phyloP scores from a whole-genome alignment of 2,888 invertebrate genomes.

The Polietes domitor region DNA sequence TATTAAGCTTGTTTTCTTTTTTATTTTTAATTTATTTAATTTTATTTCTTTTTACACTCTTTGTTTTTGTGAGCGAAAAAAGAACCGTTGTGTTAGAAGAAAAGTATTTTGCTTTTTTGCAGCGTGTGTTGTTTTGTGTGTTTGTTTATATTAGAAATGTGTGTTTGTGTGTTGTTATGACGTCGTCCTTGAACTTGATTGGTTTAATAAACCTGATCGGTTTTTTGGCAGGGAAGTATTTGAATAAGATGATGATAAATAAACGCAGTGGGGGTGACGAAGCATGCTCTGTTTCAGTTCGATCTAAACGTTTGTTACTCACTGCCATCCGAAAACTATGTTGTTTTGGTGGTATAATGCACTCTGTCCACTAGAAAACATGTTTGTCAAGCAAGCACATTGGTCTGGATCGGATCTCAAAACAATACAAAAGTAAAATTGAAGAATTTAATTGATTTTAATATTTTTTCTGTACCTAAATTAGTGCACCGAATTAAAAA shows the following conservation, averaged over 20 bases:
- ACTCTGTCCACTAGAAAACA: too few species aligned
- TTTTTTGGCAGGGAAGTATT: neutral
- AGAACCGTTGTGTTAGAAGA: neutral
- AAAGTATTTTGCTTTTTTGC: constrained; percentile 1
- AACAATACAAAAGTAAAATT: too few species aligned
- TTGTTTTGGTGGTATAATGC: too few species aligned
- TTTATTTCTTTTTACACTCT: too few species aligned
- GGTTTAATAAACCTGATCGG: neutral
- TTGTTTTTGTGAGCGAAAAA: neutral
- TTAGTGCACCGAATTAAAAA: too few species aligned
- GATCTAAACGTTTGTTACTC: neutral
- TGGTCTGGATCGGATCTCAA: too few species aligned
- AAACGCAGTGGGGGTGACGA: neutral
- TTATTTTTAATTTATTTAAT: neutral
- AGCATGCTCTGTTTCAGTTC: neutral
- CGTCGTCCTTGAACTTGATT: constrained; percentile 27
- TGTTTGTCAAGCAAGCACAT: too few species aligned
- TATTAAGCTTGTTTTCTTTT: neutral
- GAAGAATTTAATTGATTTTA: too few species aligned
- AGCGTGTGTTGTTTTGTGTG: constrained; percentile 4
- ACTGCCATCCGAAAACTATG: neutral
- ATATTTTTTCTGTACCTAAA: too few species aligned
- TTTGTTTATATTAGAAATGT: neutral
- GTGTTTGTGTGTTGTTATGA: too few species aligned
- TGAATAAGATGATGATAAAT: neutral